Evolutionary conservation across 2,888 invertebrate genomes (phyloP).

Genomic region (Chromoteleia sp.): DNA sequence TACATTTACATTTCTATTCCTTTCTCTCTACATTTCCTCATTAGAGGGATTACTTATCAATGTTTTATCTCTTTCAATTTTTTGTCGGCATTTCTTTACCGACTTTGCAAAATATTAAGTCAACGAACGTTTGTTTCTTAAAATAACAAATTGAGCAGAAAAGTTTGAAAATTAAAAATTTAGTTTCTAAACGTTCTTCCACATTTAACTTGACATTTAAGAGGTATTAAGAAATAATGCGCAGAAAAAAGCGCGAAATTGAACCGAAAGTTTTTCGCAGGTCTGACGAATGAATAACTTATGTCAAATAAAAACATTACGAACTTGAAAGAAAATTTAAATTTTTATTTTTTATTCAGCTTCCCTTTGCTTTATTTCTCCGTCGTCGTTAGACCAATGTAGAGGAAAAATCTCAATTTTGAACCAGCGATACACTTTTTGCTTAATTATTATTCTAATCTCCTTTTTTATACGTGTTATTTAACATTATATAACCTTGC

Average conservation of each 20-base stretch:
- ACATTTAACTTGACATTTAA: slow-evolving; percentile 13
- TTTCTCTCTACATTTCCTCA: no score
- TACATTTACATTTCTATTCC: no score
- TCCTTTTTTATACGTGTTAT: background rate
- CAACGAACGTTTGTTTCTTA: slow-evolving; percentile 25
- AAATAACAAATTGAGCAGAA: slow-evolving; percentile 11
- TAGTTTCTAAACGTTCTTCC: background rate
- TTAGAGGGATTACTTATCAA: slow-evolving; percentile 8
- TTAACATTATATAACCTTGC: no score
- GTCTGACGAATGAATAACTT: background rate
- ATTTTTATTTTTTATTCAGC: background rate
- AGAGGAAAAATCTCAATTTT: no score
- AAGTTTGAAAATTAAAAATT: slow-evolving; percentile 17
- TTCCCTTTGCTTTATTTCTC: no score
- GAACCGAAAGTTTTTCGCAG: background rate
- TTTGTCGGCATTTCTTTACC: slow-evolving; percentile 11
- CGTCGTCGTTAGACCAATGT: no score
- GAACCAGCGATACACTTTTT: no score
- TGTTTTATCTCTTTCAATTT: slow-evolving; percentile 13
- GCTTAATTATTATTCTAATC: no score
- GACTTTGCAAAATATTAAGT: slow-evolving; percentile 10
- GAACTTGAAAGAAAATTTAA: background rate
- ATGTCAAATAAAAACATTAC: background rate
- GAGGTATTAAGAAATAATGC: slow-evolving; percentile 6
- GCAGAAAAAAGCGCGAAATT: background rate